phyloP scores from a whole-genome alignment of 2,797 vertebrate genomes.

The Hapalemur alaotrensis region DNA sequence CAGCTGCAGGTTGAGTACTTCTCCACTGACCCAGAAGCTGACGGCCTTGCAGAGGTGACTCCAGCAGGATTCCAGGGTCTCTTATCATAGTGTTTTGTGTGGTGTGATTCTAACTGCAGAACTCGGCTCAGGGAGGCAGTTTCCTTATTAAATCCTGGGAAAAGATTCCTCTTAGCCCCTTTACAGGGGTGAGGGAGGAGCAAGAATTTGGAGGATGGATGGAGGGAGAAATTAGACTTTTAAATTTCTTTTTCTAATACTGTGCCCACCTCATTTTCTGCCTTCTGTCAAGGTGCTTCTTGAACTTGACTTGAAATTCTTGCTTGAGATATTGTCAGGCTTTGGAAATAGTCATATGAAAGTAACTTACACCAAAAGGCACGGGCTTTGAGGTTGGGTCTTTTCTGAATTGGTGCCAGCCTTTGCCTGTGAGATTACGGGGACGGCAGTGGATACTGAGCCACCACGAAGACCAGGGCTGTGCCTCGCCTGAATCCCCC shows the following conservation, averaged over 20 bases:
- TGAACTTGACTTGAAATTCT: slow-evolving; percentile 11
- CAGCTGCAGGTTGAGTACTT: neutral
- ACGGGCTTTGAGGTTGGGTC: neutral
- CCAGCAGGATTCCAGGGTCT: neutral
- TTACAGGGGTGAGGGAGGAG: neutral
- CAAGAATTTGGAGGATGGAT: neutral
- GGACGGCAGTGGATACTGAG: neutral
- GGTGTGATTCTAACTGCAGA: neutral
- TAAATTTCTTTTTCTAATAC: neutral
- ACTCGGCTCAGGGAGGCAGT: neutral
- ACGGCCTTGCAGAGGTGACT: neutral
- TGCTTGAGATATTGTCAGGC: neutral
- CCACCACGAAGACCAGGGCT: neutral
- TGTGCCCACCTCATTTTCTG: neutral
- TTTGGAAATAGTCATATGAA: neutral
- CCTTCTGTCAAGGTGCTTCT: neutral
- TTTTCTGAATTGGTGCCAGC: neutral
- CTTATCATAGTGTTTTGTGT: fast-evolving
- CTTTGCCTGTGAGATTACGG: neutral
- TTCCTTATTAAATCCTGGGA: neutral
- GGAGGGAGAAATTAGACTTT: neutral
- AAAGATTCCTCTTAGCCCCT: neutral
- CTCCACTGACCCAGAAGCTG: neutral
- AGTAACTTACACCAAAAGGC: neutral
- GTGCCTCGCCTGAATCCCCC: neutral